Conservation (phyloP, 2,888 invertebrate species). For the Belgica antarctica region DNA sequence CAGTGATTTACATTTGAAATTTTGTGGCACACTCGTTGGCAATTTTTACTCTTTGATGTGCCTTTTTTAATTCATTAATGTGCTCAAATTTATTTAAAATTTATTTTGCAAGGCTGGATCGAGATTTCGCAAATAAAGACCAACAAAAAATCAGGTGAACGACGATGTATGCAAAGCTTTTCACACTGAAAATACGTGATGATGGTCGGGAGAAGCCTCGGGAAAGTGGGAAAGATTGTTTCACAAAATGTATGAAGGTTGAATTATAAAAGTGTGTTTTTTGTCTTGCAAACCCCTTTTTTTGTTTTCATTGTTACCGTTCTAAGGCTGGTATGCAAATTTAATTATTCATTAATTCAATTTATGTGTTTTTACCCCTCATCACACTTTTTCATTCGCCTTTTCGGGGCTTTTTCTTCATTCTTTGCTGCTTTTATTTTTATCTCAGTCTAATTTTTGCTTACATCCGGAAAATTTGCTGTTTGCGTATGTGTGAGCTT, state of each 20-base stretch:
- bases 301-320: not conserved
- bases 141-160: too few species aligned
- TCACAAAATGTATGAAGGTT: conserved; percentile 19
- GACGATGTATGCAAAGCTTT: not conserved
- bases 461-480: conserved; percentile 13
- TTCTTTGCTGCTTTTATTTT: too few species aligned
- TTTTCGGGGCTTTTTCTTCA: not conserved
- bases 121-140: not conserved
- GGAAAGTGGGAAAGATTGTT: not conserved
- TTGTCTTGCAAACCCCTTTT: conserved; percentile 8
- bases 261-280: conserved; percentile 13
- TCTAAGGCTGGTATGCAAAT: conserved; percentile 32
- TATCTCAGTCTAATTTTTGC: conserved; percentile 21
- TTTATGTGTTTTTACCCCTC: conserved; percentile 34
- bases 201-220: not conserved
- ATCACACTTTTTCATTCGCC: not conserved
- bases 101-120: too few species aligned
- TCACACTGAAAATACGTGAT: not conserved
- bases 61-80: too few species aligned
- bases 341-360: conserved; percentile 41
- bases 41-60: too few species aligned
- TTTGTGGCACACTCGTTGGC: too few species aligned
- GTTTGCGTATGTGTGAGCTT: not conserved
- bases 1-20: not conserved
- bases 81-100: not conserved